Percentiles rank a stretch among this genome's conserved stretches.
Evolutionary conservation across 2,797 vertebrate species (phyloP).

Genomic region (Helostoma temminkii): DNA sequence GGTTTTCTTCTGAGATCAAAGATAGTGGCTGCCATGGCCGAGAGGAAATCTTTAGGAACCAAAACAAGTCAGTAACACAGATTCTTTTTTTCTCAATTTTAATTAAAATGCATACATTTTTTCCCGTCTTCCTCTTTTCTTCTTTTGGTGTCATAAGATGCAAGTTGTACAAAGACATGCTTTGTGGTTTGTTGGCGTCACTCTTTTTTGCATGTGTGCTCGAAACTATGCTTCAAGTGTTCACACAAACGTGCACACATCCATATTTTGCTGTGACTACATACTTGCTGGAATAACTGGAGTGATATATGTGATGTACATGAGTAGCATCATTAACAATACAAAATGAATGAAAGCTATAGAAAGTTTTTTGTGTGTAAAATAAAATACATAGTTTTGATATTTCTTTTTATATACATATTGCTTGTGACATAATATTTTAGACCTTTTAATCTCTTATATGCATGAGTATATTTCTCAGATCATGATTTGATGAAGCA

Average conservation of each 20-base stretch:
- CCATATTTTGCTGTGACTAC: too few species aligned
- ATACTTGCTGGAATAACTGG: too few species aligned
- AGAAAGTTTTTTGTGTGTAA: too few species aligned
- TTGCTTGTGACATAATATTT: background rate
- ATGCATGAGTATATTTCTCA: background rate
- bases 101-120: background rate
- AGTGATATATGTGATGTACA: too few species aligned
- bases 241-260: too few species aligned
- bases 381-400: background rate
- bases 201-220: constrained; percentile 2
- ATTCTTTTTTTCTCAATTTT: constrained; percentile 13
- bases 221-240: background rate
- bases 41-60: constrained; percentile 9
- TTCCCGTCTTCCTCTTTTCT: background rate
- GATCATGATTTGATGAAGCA: background rate
- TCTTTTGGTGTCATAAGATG: constrained; percentile 16
- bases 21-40: background rate
- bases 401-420: background rate
- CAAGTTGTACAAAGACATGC: background rate
- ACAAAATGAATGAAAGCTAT: too few species aligned
- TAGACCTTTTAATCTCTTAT: background rate
- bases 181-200: background rate
- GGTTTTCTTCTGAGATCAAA: constrained; percentile 24
- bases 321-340: too few species aligned
- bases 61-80: background rate